Evolutionary conservation across 2,797 vertebrate species (phyloP).

Genomic region (Acanthis flammea): DNA sequence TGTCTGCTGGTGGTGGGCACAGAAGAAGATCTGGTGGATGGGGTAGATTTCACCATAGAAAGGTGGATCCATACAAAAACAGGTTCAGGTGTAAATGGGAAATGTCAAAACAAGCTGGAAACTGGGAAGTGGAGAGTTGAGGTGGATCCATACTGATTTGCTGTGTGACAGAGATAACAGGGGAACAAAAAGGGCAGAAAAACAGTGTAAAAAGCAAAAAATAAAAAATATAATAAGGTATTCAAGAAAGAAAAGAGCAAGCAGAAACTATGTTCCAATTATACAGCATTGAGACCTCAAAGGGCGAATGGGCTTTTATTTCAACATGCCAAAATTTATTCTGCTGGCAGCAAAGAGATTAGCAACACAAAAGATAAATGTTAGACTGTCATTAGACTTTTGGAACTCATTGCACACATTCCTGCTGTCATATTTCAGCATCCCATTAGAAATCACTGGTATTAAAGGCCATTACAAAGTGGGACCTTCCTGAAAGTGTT

Average conservation of each 20-base stretch:
- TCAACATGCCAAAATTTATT: slow-evolving; percentile 13
- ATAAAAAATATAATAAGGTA: neutral
- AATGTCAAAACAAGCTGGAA: neutral
- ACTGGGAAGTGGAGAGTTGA: neutral
- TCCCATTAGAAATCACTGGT: slow-evolving; percentile 48
- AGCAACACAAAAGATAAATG: slow-evolving; percentile 40
- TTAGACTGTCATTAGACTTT: slow-evolving; percentile 34
- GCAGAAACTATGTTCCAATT: neutral
- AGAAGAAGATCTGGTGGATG: neutral
- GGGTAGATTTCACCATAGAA: neutral
- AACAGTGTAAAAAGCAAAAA: neutral
- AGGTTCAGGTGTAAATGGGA: neutral
- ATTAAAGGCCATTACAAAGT: slow-evolving; percentile 48
- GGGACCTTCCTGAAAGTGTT: slow-evolving; percentile 15
- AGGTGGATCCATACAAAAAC: neutral
- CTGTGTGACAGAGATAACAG: neutral
- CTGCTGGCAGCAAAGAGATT: slow-evolving; percentile 21
- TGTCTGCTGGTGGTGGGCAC: neutral
- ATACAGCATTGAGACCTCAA: neutral
- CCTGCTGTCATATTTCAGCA: slow-evolving; percentile 28
- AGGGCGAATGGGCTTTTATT: slow-evolving; percentile 5
- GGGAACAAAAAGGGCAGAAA: neutral
- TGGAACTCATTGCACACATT: neutral
- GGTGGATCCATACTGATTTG: neutral
- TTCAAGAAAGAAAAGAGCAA: neutral